Conservation (phyloP, 2,888 invertebrate genomes). For the Yponomeuta malinellus region DNA sequence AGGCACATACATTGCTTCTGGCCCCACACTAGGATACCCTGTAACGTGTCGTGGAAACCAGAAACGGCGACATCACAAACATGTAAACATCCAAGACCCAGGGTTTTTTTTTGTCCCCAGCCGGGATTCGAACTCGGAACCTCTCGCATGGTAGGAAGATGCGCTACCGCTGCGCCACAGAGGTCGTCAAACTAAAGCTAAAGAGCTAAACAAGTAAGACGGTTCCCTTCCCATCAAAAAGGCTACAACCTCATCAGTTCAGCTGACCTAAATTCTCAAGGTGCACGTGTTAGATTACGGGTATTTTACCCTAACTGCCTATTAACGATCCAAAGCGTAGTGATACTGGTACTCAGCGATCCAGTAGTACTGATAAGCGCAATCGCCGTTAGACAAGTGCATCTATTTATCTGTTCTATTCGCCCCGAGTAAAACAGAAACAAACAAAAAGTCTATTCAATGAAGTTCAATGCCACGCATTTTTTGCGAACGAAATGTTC, state of each 20-base stretch:
- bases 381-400: slow-evolving; percentile 10
- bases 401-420: slow-evolving; percentile 1
- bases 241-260: background rate
- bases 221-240: background rate
- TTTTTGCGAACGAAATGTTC: too few relatives aligned
- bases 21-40: too few relatives aligned
- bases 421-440: background rate
- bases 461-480: background rate
- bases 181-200: background rate
- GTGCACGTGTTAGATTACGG: background rate
- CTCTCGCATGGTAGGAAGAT: too few relatives aligned
- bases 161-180: too few relatives aligned
- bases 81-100: too few relatives aligned
- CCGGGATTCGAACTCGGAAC: too few relatives aligned
- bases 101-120: too few relatives aligned
- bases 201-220: background rate
- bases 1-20: too few relatives aligned
- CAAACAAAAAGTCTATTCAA: background rate
- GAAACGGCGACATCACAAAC: too few relatives aligned
- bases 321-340: background rate
- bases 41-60: too few relatives aligned
- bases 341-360: slow-evolving; percentile 17
- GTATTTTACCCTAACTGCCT: background rate
- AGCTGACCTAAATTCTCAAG: background rate
- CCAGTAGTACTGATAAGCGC: background rate